Evolutionary conservation across 2,113 vertebrate species (phyloP), one percentile per base, ranked within the genome.

Genomic region (Amia ocellicauda): DNA sequence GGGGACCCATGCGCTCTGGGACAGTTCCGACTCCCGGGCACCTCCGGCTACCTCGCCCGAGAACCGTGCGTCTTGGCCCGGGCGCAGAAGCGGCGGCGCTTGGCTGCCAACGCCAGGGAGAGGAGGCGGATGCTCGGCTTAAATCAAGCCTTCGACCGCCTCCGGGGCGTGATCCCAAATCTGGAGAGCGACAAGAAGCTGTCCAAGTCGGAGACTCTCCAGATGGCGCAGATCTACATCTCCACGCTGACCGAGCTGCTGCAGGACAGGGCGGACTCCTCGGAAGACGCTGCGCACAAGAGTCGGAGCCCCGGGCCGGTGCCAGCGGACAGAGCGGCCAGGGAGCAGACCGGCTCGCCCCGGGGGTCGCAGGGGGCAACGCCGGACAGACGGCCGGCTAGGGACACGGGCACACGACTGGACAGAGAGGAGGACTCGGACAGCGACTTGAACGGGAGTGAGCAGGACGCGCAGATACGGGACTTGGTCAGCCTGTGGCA

Each of bases 181-280:
- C 74, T 87, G 71, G 83, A 89, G 52, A 85, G 80, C 71, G 80
- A 88, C 54, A 80, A 77, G 72, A 90, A 91, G 64, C 78, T 92
- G 9, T 92, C 90, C 68, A 93, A 93, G 14, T 90, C 90, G 0
- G 91, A 92, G 75, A 93, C 91, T 0, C 81, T 93, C 3, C 91
- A 91, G 40, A 90, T 91, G 90, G 91, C 91, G 3, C 85, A 90
- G 78, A 92, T 92, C 5, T 93, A 92, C 80, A 91, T 91, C 73
- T 42, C 76, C 42, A 86, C 86, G 0, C 86, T 91, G 24, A 84
- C 78, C 60, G 85, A 89, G 45, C 74, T 90, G 43, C 81, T 92
- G 10, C 69, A 80, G 64, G 70, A 76, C 52, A 74, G 43, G 17
- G 58, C 58, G 20, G 28, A 63, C 13, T 62, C 28, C 20, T 20